Percentiles rank a stretch among this genome's conserved stretches.
These are phyloP conservation scores for Osmerus mordax DNA, from an alignment of 2,113 vertebrate species.

Conservation along the genomic window DNA sequence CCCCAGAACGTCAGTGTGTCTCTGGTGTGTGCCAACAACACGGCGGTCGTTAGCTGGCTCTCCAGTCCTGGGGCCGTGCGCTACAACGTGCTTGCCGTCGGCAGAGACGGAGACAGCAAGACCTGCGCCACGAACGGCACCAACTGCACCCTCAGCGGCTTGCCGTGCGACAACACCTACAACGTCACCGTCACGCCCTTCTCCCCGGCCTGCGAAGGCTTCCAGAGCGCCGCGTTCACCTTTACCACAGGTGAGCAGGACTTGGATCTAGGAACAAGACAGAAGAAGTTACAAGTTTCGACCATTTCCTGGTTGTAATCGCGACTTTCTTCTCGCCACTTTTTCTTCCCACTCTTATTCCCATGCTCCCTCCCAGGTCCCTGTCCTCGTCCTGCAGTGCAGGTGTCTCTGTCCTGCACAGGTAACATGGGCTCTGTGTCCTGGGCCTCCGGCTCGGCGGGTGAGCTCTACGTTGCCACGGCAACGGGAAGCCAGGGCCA, in stretches of 20 bases:
- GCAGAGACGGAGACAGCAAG: slow-evolving; percentile 47
- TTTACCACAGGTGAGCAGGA: slow-evolving; percentile 59
- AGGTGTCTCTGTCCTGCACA: slow-evolving; percentile 53
- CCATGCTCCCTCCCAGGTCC: slow-evolving; percentile 50
- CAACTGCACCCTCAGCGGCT: slow-evolving; percentile 55
- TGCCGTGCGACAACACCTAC: slow-evolving; percentile 68
- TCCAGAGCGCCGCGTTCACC: slow-evolving; percentile 22
- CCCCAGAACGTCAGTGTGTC: slow-evolving; percentile 61
- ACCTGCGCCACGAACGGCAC: slow-evolving; percentile 47
- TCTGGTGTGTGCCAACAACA: slow-evolving; percentile 67
- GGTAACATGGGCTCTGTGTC: slow-evolving; percentile 59
- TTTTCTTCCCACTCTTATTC: not conserved
- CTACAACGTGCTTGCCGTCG: slow-evolving; percentile 58
- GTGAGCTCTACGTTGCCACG: slow-evolving; percentile 58
- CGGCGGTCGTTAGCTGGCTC: slow-evolving; percentile 61
- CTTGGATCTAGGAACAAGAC: not conserved
- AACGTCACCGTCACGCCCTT: slow-evolving; percentile 59
- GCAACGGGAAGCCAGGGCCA: not conserved
- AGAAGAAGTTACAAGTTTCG: not conserved
- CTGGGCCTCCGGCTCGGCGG: slow-evolving; percentile 51
- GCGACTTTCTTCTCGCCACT: too few relatives aligned
- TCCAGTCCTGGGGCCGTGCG: slow-evolving; percentile 41
- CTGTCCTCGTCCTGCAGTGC: slow-evolving; percentile 63
- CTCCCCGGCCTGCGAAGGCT: slow-evolving; percentile 52
- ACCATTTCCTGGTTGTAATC: too few relatives aligned